Evolutionary conservation across 2,113 vertebrate genomes (phyloP), one percentile per base, ranked within the genome.

Genomic region (Gymnarchus niloticus): DNA sequence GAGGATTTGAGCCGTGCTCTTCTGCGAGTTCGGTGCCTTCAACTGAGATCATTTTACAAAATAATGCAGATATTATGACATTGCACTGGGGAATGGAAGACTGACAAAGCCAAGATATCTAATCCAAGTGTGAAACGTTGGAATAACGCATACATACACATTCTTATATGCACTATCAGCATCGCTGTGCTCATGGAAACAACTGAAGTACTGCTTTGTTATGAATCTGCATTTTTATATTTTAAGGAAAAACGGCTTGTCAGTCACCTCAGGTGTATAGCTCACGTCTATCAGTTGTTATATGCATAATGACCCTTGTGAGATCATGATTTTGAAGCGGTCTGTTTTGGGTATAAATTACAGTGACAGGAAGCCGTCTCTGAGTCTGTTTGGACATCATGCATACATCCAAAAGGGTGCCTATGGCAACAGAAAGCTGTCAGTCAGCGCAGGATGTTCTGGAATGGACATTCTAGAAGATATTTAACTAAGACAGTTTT

Each of bases 51-150:
- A 44, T 78, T 78, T 37, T 23, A 78, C 44, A 78, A 19, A 78
- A 78, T 78, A 46, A 78, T 46, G 44, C 76, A 78, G 46, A 78
- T 78, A 78, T 78, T 78, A 78, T 78, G 76, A 48, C 76, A 78
- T 37, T n/a, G 46, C 76, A 78, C 65, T 78, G 76, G 37, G 37
- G 44, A 78, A n/a, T 78, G 76, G 46, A 78, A 14, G 76, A n/a
- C 76, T 48, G 46, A n/a, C 44, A 78, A 78, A 78, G 6, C 76
- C 44, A 78, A 78, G 5, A 46, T 37, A 46, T 78, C 37, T 46
- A 78, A 78, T 78, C 76, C 41, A 78, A 78, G 46, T 78, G 41
- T 48, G 46, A 78, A 78, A 78, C 76, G 23, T n/a, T 78, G 23
- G 46, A 78, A 48, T 78, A 78, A 78, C 41, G 76, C 23, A 78